phyloP scores from a whole-genome alignment of 2,113 vertebrate species.

The Monopterus albus region DNA sequence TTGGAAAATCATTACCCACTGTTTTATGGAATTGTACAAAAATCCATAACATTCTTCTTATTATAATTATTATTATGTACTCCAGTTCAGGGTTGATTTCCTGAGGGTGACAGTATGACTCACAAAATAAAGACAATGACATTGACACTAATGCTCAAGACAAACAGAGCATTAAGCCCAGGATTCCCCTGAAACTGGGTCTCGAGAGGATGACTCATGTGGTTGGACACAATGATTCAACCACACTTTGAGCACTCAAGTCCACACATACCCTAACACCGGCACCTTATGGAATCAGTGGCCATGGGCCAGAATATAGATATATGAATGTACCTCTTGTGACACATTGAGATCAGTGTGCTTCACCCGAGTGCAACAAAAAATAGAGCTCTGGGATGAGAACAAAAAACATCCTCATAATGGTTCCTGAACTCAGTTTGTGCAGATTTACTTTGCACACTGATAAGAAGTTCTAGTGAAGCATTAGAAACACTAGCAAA shows the following conservation, averaged over 20 bases:
- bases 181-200: conserved; percentile 22
- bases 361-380: neutral
- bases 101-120: conserved; percentile 42
- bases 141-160: conserved; percentile 39
- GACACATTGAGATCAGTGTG: conserved; percentile 60
- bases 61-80: neutral
- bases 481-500: conserved; percentile 32
- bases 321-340: conserved; percentile 17
- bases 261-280: conserved; percentile 15
- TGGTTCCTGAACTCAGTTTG: conserved; percentile 3
- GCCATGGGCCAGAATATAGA: neutral
- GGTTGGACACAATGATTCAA: conserved; percentile 8
- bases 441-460: conserved; percentile 3
- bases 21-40: too few species aligned
- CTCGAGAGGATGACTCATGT: conserved; percentile 55
- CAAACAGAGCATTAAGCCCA: conserved; percentile 25
- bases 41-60: neutral
- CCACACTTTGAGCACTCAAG: conserved; percentile 11
- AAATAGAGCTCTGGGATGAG: conserved; percentile 1
- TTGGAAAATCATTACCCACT: too few species aligned
- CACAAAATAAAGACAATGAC: conserved; percentile 31
- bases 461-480: conserved; percentile 19
- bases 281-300: neutral
- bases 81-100: neutral
- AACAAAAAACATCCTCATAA: neutral